Base-by-base conservation (phyloP, 2,113 vertebrate genomes). In the Calidris pygmaea region DNA sequence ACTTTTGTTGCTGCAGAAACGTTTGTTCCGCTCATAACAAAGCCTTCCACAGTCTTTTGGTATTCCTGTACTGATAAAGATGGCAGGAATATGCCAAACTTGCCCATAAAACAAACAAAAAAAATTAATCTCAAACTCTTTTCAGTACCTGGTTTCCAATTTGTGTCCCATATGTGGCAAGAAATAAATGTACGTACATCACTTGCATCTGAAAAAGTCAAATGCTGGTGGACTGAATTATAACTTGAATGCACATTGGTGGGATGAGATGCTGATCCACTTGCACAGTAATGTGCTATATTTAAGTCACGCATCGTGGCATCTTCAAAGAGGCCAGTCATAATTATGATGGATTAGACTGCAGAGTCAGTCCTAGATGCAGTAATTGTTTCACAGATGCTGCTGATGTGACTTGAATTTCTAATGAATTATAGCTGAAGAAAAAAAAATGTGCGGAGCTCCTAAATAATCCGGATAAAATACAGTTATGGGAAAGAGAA, bases 281-380 rank as follows among this genome's bases (percentile, higher is more conserved):
- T 98, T 97, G 97, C 97, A 97, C 96, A 90, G 96, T 97, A 97
- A 98, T 98, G 95, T 96, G 96, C 97, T 98, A 97, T 97, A 98
- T 98, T 98, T 97, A 97, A 98, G 97, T 97, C 97, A 98, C 73
- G 93, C 97, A 97, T 97, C 77, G 17, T 87, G 93, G 97, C 97
- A 95, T 98, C 98, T 98, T 98, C 97, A 98, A 97, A 98, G 98
- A 98, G 96, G 95, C 97, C 95, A 97, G 97, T 98, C 98, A 98
- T 98, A 98, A 98, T 98, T 98, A 98, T 98, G 98, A 99, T 98
- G 98, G 98, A 99, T 99, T 98, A 98, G 98, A 98, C 98, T 98
- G 98, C 98, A 93, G 98, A 98, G 97, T 98, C 97, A 96, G 98
- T 96, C 96, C 97, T 97, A 80, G 96, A 72, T 96, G 95, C 97